phyloP scores from a whole-genome alignment of 1,140 invertebrate genomes.

The Aphidius ervi region DNA sequence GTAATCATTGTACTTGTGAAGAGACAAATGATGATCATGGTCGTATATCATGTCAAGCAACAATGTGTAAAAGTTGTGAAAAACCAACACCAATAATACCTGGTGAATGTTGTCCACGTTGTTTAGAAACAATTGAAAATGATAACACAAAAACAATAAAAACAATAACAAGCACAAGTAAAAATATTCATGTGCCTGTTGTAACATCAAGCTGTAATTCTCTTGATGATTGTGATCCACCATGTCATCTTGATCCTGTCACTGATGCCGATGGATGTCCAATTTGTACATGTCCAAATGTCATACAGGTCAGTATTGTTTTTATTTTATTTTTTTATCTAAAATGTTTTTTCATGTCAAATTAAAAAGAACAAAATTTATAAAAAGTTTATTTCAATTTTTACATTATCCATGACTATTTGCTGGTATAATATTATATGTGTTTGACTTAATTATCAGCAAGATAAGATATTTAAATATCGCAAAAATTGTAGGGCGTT shows the following conservation, averaged over 20 bases:
- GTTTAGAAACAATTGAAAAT: slow-evolving; percentile 20
- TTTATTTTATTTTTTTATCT: slow-evolving; percentile 8
- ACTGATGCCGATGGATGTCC: slow-evolving; percentile 32
- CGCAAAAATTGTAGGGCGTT: slow-evolving; percentile 2
- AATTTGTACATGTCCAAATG: slow-evolving; percentile 33
- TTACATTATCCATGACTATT: no score
- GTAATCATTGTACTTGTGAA: slow-evolving; percentile 40
- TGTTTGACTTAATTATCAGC: no score
- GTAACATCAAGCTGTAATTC: slow-evolving; percentile 21
- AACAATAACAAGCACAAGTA: background rate
- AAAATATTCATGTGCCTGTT: slow-evolving; percentile 8
- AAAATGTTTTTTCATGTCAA: no score
- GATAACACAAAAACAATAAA: slow-evolving; percentile 21
- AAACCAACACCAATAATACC: slow-evolving; percentile 30
- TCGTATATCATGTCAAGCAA: slow-evolving; percentile 35
- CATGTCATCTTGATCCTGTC: slow-evolving; percentile 33
- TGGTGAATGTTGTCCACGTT: slow-evolving; percentile 46
- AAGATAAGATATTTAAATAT: background rate
- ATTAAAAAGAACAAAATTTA: background rate
- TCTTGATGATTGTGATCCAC: slow-evolving; percentile 31
- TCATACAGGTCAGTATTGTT: slow-evolving; percentile 18
- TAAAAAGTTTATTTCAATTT: background rate
- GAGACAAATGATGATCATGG: slow-evolving; percentile 22
- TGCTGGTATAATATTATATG: no score
- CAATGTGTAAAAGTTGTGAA: slow-evolving; percentile 47